These are phyloP conservation scores for Eubucco bourcierii DNA, from an alignment of 2,113 vertebrate genomes.

Conservation along the genomic window DNA sequence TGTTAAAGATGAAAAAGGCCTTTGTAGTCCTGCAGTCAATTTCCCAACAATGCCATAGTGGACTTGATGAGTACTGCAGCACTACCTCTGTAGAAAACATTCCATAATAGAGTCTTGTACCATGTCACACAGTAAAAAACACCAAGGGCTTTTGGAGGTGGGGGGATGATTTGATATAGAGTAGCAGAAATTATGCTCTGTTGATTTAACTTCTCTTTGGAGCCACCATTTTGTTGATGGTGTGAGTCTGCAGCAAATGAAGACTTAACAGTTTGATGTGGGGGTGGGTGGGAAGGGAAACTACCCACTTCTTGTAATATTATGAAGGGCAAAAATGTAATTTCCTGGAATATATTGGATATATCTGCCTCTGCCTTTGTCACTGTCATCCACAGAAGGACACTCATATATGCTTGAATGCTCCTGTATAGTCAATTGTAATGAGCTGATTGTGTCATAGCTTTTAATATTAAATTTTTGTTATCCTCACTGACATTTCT, in stretches of 20 bases:
- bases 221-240: not conserved
- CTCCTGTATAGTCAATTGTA: not conserved
- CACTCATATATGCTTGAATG: not conserved
- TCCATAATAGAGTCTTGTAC: not conserved
- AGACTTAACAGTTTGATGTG: not conserved
- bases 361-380: not conserved
- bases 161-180: not conserved
- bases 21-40: not conserved
- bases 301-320: not conserved
- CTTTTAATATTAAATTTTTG: not conserved
- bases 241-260: not conserved
- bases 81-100: not conserved
- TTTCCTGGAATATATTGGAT: constrained; percentile 11
- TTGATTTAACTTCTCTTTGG: not conserved
- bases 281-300: not conserved
- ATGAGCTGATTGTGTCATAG: not conserved
- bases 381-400: not conserved
- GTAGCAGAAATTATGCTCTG: not conserved
- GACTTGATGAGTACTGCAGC: not conserved
- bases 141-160: not conserved
- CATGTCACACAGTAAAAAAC: not conserved
- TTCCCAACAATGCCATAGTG: not conserved
- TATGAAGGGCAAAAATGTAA: not conserved
- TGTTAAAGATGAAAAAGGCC: not conserved
- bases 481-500: not conserved